Percentiles rank a stretch among this genome's conserved stretches.
phyloP scores from a whole-genome alignment of 1,140 invertebrate genomes.

The Gonioctena quinquepunctata region DNA sequence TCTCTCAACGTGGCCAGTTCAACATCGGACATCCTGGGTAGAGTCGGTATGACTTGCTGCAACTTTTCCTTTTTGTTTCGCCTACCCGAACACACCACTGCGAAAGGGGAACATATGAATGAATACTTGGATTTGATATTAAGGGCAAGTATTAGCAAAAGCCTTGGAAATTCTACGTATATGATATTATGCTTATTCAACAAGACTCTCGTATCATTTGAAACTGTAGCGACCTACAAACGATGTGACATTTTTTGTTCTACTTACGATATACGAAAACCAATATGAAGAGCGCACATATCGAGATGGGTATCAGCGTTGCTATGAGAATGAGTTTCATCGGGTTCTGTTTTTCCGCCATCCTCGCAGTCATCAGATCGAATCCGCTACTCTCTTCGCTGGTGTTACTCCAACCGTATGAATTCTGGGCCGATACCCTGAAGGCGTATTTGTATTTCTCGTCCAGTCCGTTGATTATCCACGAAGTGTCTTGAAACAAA shows the following conservation, averaged over 20 bases:
- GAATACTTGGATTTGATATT: too few relatives aligned
- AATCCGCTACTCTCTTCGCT: conserved; percentile 63
- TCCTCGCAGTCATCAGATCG: conserved; percentile 61
- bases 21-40: conserved; percentile 68
- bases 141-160: too few relatives aligned
- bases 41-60: conserved; percentile 19
- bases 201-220: too few relatives aligned
- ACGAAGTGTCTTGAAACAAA: conserved; percentile 67
- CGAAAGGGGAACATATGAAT: too few relatives aligned
- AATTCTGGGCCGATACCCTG: conserved; percentile 77
- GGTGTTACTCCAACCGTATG: conserved; percentile 77
- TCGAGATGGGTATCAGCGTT: conserved; percentile 59
- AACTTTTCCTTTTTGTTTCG: conserved; percentile 35
- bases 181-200: too few relatives aligned
- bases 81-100: conserved; percentile 27
- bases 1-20: conserved; percentile 88
- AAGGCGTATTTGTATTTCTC: conserved; percentile 68
- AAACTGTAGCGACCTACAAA: too few relatives aligned
- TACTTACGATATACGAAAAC: conserved; percentile 59
- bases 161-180: too few relatives aligned
- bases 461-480: conserved; percentile 74
- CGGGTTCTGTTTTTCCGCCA: conserved; percentile 62
- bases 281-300: conserved; percentile 55
- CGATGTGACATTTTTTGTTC: too few relatives aligned
- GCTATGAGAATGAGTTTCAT: conserved; percentile 64